phyloP scores from a whole-genome alignment of 2,797 vertebrate genomes.

The Pristis pectinata region DNA sequence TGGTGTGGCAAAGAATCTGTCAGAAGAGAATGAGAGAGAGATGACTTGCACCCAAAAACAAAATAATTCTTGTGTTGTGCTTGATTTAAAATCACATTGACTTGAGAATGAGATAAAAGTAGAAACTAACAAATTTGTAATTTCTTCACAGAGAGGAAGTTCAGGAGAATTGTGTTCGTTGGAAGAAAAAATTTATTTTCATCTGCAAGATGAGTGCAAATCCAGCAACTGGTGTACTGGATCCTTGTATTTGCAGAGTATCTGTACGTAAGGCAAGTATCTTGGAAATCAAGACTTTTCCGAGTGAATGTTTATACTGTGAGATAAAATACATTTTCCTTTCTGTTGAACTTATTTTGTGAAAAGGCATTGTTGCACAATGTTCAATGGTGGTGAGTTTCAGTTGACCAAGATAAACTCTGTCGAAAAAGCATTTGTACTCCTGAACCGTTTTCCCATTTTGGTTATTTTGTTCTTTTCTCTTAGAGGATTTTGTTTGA shows the following conservation, averaged over 20 bases:
- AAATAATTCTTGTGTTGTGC: not conserved
- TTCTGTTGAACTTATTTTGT: not conserved
- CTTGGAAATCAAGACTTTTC: not conserved
- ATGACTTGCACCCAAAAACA: not conserved
- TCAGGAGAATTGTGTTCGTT: constrained; percentile 87
- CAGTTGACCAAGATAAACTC: not conserved
- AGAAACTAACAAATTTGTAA: not conserved
- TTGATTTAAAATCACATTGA: not conserved
- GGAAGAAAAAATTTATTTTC: constrained; percentile 85
- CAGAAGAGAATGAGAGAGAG: no score
- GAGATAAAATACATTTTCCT: not conserved
- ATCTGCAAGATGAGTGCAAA: constrained; percentile 90
- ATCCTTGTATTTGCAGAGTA: constrained; percentile 83
- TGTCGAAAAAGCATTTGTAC: not conserved
- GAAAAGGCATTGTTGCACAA: not conserved
- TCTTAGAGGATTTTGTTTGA: not conserved
- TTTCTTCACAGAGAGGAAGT: constrained; percentile 73
- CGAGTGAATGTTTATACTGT: not conserved
- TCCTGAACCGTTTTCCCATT: not conserved
- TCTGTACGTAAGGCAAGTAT: constrained; percentile 83
- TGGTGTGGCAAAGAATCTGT: not conserved
- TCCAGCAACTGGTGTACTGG: constrained; percentile 77
- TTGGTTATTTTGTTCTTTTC: not conserved
- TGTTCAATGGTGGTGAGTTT: not conserved
- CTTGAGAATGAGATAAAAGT: not conserved